Evolutionary conservation across 2,113 vertebrate species (phyloP).

Genomic region (Myiopsitta monachus): DNA sequence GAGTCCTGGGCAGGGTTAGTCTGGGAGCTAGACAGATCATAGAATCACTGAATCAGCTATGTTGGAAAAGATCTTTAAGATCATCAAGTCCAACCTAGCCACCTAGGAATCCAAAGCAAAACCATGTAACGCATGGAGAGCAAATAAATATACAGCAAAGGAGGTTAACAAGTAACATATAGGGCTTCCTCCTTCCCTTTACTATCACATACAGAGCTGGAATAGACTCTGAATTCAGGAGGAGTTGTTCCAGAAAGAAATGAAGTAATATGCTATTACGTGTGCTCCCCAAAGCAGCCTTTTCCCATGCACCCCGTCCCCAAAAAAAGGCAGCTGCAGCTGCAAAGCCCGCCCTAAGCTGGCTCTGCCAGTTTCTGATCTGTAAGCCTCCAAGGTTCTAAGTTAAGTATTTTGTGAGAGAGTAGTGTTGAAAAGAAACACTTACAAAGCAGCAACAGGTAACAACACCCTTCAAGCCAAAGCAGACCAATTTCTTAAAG

Average conservation of each 20-base stretch:
- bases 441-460: slow-evolving; percentile 5
- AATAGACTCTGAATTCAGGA: not conserved
- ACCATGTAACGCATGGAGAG: not conserved
- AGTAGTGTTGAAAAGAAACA: slow-evolving; percentile 33
- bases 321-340: not conserved
- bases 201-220: not conserved
- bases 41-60: not conserved
- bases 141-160: not conserved
- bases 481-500: not conserved
- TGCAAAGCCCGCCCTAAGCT: not conserved
- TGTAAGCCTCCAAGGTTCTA: not conserved
- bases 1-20: not conserved
- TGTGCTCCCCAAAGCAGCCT: not conserved
- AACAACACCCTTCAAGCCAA: slow-evolving; percentile 29
- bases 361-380: not conserved
- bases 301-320: not conserved
- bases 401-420: slow-evolving; percentile 16
- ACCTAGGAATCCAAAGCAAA: not conserved
- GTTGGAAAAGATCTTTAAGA: not conserved
- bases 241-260: not conserved
- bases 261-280: not conserved
- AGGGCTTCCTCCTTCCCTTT: not conserved
- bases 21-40: not conserved
- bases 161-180: not conserved
- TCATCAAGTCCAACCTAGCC: not conserved